Base-by-base conservation (phyloP, 2,113 vertebrate species). In the Lagopus muta region DNA sequence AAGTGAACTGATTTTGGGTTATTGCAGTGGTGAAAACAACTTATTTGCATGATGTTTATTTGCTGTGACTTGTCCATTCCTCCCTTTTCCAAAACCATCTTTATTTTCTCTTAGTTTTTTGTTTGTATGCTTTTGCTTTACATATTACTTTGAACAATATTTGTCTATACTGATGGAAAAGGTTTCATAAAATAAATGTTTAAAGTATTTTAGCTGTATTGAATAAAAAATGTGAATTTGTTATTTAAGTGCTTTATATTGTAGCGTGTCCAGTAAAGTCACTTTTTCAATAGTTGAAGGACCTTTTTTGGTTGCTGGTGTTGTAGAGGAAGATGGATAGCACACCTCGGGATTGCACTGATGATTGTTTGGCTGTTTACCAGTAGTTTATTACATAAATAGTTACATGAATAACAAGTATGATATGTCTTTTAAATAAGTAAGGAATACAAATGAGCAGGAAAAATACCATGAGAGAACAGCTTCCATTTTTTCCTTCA, bases 31-130 rank as follows among this genome's bases (percentile, higher is more conserved):
- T 95, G 91, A 96, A 96, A 96, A 93, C 95, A 97, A 90, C 94
- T 96, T 88, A 95, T 95, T 95, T 97, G 97, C 97, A 97, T 98
- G 97, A 97, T 95, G 95, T 97, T 97, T 97, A 95, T 93, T 94
- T 97, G 93, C 97, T 98, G 98, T 98, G 98, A 98, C 98, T 98
- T 98, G 98, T 98, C 98, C 98, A 98, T 94, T 93, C 95, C 91
- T 95, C 92, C 96, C 94, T 95, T 96, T 96, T 96, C 94, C 95
- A 94, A 96, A 96, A 91, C 90, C 97, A 97, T 97, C 94, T 97
- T 95, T 93, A 95, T 96, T 96, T 97, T 95, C 93, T 97, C 90
- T 96, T 93, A 89, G 66, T 92, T 94, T 96, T 97, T 95, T 96
- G 75, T 92, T 91, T 96, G 96, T 97, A 93, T 97, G 97, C 94